Conservation (phyloP, 2,797 vertebrate species). For the Lepidocolaptes lacrymiger region DNA sequence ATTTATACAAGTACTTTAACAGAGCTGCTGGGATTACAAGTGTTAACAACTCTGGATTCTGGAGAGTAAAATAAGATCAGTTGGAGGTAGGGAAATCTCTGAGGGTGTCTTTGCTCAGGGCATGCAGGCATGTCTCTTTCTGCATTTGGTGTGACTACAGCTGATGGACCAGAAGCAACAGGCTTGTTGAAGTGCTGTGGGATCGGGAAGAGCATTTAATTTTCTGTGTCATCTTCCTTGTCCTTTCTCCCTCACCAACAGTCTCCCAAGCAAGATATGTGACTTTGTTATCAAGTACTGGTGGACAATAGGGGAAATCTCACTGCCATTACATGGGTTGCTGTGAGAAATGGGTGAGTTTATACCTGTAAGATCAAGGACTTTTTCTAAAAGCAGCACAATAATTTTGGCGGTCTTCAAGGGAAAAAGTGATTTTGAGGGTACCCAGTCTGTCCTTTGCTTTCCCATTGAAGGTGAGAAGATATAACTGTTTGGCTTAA, state of each 20-base stretch:
- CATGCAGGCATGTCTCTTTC: neutral
- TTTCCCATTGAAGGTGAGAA: neutral
- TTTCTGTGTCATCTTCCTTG: neutral
- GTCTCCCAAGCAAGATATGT: neutral
- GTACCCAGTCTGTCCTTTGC: accelerated
- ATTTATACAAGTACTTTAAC: neutral
- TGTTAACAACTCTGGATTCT: neutral
- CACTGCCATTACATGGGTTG: neutral
- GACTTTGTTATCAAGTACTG: neutral
- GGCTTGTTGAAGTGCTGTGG: neutral
- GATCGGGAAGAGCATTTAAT: neutral
- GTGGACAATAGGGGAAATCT: neutral
- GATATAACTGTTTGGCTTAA: neutral
- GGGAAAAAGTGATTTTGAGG: neutral
- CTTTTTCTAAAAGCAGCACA: neutral
- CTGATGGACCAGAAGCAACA: neutral
- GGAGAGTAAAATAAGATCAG: neutral
- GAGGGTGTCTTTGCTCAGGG: neutral
- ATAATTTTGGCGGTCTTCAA: neutral
- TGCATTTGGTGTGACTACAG: neutral
- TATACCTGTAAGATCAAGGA: neutral
- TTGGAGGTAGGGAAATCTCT: neutral
- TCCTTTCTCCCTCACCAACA: neutral
- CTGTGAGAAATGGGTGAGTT: neutral
- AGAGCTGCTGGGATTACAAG: neutral